phyloP scores from a whole-genome alignment of 2,888 invertebrate species.

The Eilema griseolum region DNA sequence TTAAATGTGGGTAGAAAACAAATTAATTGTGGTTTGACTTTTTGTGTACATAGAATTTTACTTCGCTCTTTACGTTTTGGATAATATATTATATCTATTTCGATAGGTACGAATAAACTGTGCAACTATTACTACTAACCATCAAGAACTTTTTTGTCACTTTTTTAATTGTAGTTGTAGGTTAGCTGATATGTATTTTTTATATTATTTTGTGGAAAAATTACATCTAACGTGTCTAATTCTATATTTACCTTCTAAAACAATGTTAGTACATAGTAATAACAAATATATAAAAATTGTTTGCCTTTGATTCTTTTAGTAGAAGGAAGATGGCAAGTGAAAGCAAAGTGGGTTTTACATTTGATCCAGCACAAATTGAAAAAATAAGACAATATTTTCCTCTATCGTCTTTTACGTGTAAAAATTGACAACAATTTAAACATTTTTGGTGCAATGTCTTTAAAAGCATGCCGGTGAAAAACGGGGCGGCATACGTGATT shows the following conservation, averaged over 20 bases:
- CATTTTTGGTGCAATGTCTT: conserved; percentile 9
- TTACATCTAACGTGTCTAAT: background rate
- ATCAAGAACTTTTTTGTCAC: no score
- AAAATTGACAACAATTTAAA: conserved; percentile 30
- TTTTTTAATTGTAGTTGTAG: no score
- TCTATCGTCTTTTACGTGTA: conserved; percentile 38
- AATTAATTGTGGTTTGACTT: conserved; percentile 28
- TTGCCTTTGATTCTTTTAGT: conserved; percentile 9
- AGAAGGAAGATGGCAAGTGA: conserved; percentile 41
- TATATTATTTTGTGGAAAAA: background rate
- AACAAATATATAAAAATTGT: conserved; percentile 23
- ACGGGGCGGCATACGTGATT: conserved; percentile 44
- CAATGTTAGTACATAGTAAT: background rate
- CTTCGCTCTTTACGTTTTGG: background rate
- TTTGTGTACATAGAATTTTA: conserved; percentile 10
- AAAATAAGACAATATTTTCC: conserved; percentile 54
- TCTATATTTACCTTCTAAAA: background rate
- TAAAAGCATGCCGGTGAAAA: conserved; percentile 38
- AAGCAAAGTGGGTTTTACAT: conserved; percentile 57
- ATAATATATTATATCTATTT: background rate
- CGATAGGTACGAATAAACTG: background rate
- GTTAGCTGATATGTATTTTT: background rate
- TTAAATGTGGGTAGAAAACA: conserved; percentile 26
- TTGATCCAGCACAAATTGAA: conserved; percentile 67
- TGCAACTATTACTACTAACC: background rate